Percentiles rank a stretch among this genome's conserved stretches.
These are phyloP conservation scores for Tiliacea aurago DNA, from an alignment of 2,888 invertebrate species.

Conservation along the genomic window DNA sequence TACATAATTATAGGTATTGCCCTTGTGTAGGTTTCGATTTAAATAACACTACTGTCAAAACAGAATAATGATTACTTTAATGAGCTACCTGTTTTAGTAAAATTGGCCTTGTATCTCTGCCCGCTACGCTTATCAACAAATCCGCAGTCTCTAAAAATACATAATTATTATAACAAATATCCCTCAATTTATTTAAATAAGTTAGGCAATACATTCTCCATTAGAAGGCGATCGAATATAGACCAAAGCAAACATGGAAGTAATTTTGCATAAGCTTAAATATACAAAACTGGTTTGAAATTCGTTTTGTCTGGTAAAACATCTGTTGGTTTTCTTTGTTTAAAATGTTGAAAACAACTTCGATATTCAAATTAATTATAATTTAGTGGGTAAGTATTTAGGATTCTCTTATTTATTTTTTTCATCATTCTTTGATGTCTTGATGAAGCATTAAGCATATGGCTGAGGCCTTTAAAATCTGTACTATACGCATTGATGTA, in stretches of 20 bases:
- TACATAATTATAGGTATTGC: no score
- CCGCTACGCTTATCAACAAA: slow-evolving; percentile 48
- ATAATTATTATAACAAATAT: slow-evolving; percentile 65
- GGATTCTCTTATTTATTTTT: slow-evolving; percentile 4
- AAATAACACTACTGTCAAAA: not conserved
- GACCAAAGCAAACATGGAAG: slow-evolving; percentile 64
- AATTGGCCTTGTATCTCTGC: not conserved
- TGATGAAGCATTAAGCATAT: not conserved
- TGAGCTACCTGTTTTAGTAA: not conserved
- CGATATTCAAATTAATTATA: slow-evolving; percentile 36
- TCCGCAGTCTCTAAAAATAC: slow-evolving; percentile 39
- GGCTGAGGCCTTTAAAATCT: not conserved
- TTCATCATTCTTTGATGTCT: not conserved
- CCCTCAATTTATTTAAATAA: slow-evolving; percentile 70
- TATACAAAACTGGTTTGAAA: slow-evolving; percentile 41
- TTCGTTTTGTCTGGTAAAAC: slow-evolving; percentile 31
- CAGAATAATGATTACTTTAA: not conserved
- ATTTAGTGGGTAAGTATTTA: slow-evolving; percentile 14
- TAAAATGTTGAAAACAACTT: slow-evolving; percentile 5
- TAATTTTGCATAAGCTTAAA: slow-evolving; percentile 56
- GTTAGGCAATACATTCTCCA: slow-evolving; percentile 65
- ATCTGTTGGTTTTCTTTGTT: slow-evolving; percentile 56
- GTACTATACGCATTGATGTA: not conserved
- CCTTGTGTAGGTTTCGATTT: no score
- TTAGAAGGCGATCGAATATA: slow-evolving; percentile 62